These are phyloP conservation scores for Bombus turneri DNA, from an alignment of 1,140 invertebrate species.

Conservation along the genomic window DNA sequence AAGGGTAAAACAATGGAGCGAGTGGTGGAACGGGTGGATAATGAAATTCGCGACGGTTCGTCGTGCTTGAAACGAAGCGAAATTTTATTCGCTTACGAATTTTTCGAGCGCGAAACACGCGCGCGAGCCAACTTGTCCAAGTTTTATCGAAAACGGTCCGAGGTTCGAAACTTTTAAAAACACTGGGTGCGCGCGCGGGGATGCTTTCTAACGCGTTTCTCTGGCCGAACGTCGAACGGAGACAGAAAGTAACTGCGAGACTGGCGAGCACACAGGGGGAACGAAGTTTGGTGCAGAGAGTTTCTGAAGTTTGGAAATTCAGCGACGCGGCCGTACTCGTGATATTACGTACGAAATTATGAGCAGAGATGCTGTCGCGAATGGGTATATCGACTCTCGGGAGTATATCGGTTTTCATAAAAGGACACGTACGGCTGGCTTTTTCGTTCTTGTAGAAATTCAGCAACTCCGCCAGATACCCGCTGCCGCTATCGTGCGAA, in stretches of 20 bases:
- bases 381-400: conserved; percentile 16
- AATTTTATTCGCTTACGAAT: conserved; percentile 16
- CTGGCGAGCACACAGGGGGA: neutral
- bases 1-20: neutral
- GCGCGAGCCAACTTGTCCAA: neutral
- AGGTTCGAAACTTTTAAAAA: conserved; percentile 25
- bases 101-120: neutral
- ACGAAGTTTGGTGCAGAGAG: conserved; percentile 10
- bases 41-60: conserved; percentile 14
- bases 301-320: conserved; percentile 39
- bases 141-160: conserved; percentile 32
- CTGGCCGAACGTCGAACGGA: too few relatives aligned
- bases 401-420: conserved; percentile 39
- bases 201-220: neutral
- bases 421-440: conserved; percentile 12
- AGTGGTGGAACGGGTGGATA: neutral
- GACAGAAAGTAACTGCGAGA: neutral
- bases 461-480: conserved; percentile 15
- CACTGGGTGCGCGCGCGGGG: conserved; percentile 17
- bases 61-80: neutral
- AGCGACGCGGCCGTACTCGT: neutral
- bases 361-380: conserved; percentile 30
- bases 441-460: conserved; percentile 17
- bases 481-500: neutral
- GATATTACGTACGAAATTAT: conserved; percentile 54